Base-by-base conservation (phyloP, 1,140 invertebrate genomes). In the Zaprionus capensis region DNA sequence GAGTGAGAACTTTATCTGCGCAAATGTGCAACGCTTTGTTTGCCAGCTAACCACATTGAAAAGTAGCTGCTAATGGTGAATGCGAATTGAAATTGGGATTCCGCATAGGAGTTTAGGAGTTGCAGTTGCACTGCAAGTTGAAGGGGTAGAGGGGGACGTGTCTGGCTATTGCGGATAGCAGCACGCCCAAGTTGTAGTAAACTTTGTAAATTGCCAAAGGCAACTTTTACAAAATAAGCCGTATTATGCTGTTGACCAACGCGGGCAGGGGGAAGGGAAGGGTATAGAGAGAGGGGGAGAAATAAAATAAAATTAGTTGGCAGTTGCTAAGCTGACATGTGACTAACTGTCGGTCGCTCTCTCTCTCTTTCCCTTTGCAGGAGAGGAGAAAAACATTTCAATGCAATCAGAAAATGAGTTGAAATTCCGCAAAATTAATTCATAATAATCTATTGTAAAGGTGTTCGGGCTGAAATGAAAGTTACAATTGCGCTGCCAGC, bases 1-100 rank as follows among this genome's bases (percentile, higher is more conserved):
- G 78, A 81, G 76, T 74, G 62, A 64, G 81, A 88, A 88, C 84
- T 88, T 88, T 88, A 88, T 88, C 86, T 90, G 85, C 78, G 64
- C 75, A 85, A 88, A 88, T 90, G 85, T 90, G 86, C 86, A 90
- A 88, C 79, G 85, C 86, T 90, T 90, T 90, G 85, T 90, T 91
- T 90, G 79, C 85, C 68, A 82, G 81, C 86, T 90, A 90, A 90
- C 85, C 85, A 57, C 85, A 90, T 90, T 90, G 85, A 90, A 90
- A 90, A 90, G 76, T 90, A 85, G 86, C 85, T 90, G 85, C 85
- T 90, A 90, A 90, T 90, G 79, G 85, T 83, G 75, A 87, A 84
- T 84, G 81, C 73, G 84, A 69, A 75, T 75, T 75, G 63, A 72
- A 71, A 76, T 66, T 62, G 67, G 31, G 58, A 67, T 58, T 44